These are phyloP conservation scores for Salarias fasciatus DNA, from an alignment of 2,797 vertebrate species.

Conservation along the genomic window DNA sequence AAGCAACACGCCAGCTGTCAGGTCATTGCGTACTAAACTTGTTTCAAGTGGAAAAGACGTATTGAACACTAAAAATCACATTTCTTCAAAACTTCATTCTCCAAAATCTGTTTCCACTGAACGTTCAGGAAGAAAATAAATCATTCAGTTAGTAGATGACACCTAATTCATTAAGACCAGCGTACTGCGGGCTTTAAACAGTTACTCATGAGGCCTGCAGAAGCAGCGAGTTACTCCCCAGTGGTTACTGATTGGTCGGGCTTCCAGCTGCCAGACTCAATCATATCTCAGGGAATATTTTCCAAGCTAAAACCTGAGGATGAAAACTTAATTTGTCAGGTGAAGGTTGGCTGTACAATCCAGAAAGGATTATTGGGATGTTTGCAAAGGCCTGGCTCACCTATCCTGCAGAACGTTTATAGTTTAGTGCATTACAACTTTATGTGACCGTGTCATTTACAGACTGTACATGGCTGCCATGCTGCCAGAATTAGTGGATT, in stretches of 20 bases:
- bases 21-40: neutral
- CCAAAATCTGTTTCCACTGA: neutral
- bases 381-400: too few relatives aligned
- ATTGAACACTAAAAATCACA: neutral
- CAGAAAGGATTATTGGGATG: too few relatives aligned
- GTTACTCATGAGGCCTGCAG: conserved; percentile 2
- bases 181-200: neutral
- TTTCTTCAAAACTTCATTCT: neutral
- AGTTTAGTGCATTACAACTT: neutral
- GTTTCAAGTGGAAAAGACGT: neutral
- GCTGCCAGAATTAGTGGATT: neutral
- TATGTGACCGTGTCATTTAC: neutral
- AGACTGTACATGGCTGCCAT: neutral
- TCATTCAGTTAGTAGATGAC: neutral
- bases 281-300: conserved; percentile 40
- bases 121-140: neutral
- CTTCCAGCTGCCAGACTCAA: conserved; percentile 50
- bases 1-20: neutral
- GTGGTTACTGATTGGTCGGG: conserved; percentile 42
- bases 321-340: conserved; percentile 1
- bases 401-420: neutral
- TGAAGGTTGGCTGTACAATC: neutral
- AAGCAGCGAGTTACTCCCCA: conserved; percentile 18
- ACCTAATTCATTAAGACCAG: conserved; percentile 3
- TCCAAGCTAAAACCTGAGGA: conserved; percentile 24